These are phyloP conservation scores for Cirrhinus mrigala DNA, from an alignment of 2,797 vertebrate species.

Conservation along the genomic window DNA sequence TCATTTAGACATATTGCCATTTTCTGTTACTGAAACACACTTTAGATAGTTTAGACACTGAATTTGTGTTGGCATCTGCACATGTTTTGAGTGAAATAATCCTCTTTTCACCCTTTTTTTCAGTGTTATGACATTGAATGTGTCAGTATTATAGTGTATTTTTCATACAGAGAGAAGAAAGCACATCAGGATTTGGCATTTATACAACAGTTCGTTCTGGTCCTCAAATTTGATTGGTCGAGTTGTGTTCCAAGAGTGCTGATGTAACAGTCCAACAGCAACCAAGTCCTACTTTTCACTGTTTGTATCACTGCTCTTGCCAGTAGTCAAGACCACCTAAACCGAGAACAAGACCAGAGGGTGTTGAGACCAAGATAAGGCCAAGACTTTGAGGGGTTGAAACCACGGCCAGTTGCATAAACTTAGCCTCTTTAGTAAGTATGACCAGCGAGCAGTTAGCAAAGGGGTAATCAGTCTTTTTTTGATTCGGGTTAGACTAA, in stretches of 20 bases:
- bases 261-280: background rate
- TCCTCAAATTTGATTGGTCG: background rate
- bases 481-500: too few species aligned
- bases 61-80: background rate
- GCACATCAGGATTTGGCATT: background rate
- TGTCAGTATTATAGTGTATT: slow-evolving; percentile 1
- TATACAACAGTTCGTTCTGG: background rate
- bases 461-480: too few species aligned
- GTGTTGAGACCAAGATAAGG: too few species aligned
- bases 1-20: slow-evolving; percentile 9
- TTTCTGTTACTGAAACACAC: slow-evolving; percentile 7
- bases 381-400: too few species aligned
- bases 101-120: background rate
- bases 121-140: slow-evolving; percentile 13
- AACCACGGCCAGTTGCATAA: too few species aligned
- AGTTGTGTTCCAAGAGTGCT: background rate
- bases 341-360: too few species aligned
- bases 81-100: slow-evolving; percentile 25
- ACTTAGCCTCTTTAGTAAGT: too few species aligned
- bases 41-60: background rate
- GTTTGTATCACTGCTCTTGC: background rate
- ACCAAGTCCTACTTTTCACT: background rate
- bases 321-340: too few species aligned
- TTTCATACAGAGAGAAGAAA: slow-evolving; percentile 19
- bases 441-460: too few species aligned